Percentiles rank a stretch among this genome's conserved stretches.
These are phyloP conservation scores for Teleopsis dalmanni DNA, from an alignment of 1,140 invertebrate genomes.

Conservation along the genomic window DNA sequence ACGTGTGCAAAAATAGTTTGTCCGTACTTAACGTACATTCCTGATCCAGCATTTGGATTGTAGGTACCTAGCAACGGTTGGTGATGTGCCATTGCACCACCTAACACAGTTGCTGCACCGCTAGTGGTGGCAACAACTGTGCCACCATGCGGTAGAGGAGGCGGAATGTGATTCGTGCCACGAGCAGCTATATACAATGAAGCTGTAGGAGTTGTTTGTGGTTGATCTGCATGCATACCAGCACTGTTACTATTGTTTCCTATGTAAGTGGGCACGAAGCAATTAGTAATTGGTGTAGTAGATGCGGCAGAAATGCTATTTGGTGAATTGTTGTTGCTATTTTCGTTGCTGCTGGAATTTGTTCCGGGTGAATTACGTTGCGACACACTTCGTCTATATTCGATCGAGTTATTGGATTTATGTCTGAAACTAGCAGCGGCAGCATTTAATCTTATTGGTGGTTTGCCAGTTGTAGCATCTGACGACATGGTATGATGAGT, in stretches of 20 bases:
- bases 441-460: conserved; percentile 34
- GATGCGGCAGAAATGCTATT: conserved; percentile 33
- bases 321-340: conserved; percentile 43
- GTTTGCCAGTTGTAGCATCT: conserved; percentile 32
- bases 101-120: conserved; percentile 11
- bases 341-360: conserved; percentile 33
- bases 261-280: conserved; percentile 5
- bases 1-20: conserved; percentile 44
- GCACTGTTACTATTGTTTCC: conserved; percentile 1
- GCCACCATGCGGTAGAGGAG: conserved; percentile 33
- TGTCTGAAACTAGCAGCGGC: conserved; percentile 33
- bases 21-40: conserved; percentile 43
- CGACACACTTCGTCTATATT: conserved; percentile 36
- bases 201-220: conserved; percentile 7
- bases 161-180: conserved; percentile 37
- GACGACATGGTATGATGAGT: not conserved
- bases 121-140: conserved; percentile 18
- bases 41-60: conserved; percentile 32
- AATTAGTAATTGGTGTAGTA: conserved; percentile 1
- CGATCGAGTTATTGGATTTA: conserved; percentile 17
- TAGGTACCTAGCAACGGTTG: conserved; percentile 28
- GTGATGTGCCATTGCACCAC: conserved; percentile 25
- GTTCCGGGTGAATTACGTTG: conserved; percentile 41
- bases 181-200: conserved; percentile 14
- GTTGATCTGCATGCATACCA: conserved; percentile 1